These are phyloP conservation scores for Acropternis orthonyx DNA, from an alignment of 2,797 vertebrate species.

Conservation along the genomic window DNA sequence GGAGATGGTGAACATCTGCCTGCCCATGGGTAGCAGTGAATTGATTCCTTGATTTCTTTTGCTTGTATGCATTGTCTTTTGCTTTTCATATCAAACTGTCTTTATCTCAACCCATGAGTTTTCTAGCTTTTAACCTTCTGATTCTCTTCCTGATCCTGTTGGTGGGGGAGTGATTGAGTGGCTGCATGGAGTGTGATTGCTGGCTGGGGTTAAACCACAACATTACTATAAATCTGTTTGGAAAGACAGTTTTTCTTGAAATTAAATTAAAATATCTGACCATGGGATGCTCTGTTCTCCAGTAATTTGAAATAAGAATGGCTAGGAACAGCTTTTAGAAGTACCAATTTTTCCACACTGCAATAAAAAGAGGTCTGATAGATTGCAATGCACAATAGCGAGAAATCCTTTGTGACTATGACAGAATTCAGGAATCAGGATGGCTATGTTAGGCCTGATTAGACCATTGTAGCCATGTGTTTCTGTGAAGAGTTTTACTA, in stretches of 20 bases:
- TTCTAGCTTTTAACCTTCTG: background rate
- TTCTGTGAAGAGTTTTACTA: conserved; percentile 23
- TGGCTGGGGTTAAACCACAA: background rate
- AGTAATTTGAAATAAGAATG: conserved; percentile 11
- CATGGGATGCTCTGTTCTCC: background rate
- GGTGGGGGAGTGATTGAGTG: background rate
- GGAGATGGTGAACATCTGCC: background rate
- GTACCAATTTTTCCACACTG: conserved; percentile 18
- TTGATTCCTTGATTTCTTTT: background rate
- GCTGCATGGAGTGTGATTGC: background rate
- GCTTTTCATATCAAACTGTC: background rate
- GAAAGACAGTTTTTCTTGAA: background rate
- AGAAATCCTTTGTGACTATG: conserved; percentile 40
- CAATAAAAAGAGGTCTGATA: background rate
- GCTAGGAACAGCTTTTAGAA: conserved; percentile 19
- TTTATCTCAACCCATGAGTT: background rate
- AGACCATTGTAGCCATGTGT: conserved; percentile 1
- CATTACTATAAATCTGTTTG: background rate
- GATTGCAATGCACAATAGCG: background rate
- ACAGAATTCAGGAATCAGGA: background rate
- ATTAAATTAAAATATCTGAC: background rate
- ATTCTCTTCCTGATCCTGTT: background rate
- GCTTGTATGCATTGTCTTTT: rapidly evolving
- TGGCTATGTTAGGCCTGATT: background rate
- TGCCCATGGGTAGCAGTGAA: background rate